phyloP scores from a whole-genome alignment of 1,140 invertebrate species.

The Antheraea mylitta region DNA sequence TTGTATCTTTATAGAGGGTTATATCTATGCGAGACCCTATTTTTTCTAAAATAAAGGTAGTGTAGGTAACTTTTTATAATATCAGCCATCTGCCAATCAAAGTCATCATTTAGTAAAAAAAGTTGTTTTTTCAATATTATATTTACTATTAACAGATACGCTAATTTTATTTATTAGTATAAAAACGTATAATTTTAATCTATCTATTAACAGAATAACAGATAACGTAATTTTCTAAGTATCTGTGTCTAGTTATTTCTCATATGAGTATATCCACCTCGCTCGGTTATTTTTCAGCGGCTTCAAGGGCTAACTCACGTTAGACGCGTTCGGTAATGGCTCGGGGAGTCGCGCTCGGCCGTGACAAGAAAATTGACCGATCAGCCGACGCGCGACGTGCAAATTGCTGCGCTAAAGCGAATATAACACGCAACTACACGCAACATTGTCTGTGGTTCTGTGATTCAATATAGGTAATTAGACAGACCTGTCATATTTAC shows the following conservation, averaged over 20 bases:
- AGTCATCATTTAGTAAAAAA: too few relatives aligned
- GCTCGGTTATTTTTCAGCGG: slow-evolving; percentile 5
- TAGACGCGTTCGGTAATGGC: slow-evolving; percentile 22
- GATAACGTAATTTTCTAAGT: neutral
- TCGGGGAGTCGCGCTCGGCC: slow-evolving; percentile 30
- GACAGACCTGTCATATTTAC: neutral
- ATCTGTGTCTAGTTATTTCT: neutral
- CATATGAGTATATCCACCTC: neutral
- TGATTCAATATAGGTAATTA: neutral
- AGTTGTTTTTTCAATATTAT: too few relatives aligned
- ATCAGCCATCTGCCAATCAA: too few relatives aligned
- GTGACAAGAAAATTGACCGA: slow-evolving; percentile 62
- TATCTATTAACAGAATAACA: neutral
- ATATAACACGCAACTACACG: slow-evolving; percentile 6
- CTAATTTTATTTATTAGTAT: too few relatives aligned
- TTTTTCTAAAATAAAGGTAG: too few relatives aligned
- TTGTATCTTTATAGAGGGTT: too few relatives aligned
- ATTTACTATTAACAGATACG: too few relatives aligned
- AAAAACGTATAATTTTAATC: neutral
- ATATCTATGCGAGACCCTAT: too few relatives aligned
- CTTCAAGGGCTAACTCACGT: slow-evolving; percentile 16
- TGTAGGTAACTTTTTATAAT: too few relatives aligned
- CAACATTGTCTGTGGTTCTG: neutral
- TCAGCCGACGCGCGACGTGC: slow-evolving; percentile 51
- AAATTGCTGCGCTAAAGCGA: slow-evolving; percentile 50